Base-by-base conservation (phyloP, 2,888 invertebrate species). In the Lycophotia porphyrea region DNA sequence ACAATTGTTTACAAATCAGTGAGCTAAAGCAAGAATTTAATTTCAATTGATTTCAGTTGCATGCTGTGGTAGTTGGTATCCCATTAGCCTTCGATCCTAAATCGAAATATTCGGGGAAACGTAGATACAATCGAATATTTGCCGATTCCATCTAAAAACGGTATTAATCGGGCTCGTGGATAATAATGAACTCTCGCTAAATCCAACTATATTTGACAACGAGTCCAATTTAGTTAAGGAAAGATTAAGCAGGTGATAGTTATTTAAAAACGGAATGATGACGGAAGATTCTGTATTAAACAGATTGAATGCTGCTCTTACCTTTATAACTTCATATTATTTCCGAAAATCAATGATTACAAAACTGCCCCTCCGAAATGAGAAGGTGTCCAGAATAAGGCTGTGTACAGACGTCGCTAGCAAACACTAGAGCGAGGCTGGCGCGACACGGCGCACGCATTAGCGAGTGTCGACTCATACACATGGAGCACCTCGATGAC, bases 381-480 rank as follows among this genome's bases (percentile, higher is more conserved):
- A 44, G 11, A 11, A 34, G 1, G 47, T 34, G 47, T 78, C 44
- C 84, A 87, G 88, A 87, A 88, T 87, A 88, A 42, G 81, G 82
- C 24, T 55, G 75, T 65, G 39, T 52, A 31, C 66, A 73, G 67
- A 68, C 76, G 63, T 72, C 13, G 76, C 36, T 71, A 84, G 85
- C 84, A 90, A 90, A 91, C 85, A 91, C 85, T 89, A 73, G 78
- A 85, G 68, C 44, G 49, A 18, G 74, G 74, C 68, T 74, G 80
- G 80, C 72, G 81, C 80, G 89, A 91, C 91, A 91, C 85, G 90
- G 85, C 87, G 89, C 89, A 91, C 90, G 91, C 91, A 91, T 91
- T 91, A 91, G 88, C 81, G 82, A 80, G 85, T 74, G 85, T 78
- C 80, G 82, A 70, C 72, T 76, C 71, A 44, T 24, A 65, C 80